A percentile compares a stretch with the other conserved stretches of the same genome.
These are phyloP conservation scores for Lucilia cuprina DNA, from an alignment of 1,140 invertebrate species.

Conservation along the genomic window DNA sequence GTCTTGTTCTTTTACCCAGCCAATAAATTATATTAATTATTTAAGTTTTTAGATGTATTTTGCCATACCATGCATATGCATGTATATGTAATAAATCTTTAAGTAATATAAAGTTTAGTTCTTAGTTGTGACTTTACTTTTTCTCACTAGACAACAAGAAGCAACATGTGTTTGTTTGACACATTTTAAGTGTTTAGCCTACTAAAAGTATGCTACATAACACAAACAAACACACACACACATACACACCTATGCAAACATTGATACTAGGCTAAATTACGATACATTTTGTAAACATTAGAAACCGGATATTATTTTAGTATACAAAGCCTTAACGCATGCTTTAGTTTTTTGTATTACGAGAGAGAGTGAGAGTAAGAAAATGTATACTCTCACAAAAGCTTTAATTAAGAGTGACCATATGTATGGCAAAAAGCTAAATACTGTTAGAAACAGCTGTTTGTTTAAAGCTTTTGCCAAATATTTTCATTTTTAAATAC, in stretches of 20 bases:
- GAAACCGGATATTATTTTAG: slow-evolving; percentile 13
- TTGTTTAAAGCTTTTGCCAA: neutral
- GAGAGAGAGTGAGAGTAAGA: neutral
- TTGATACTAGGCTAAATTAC: neutral
- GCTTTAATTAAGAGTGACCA: neutral
- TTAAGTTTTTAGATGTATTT: no score
- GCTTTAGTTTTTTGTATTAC: neutral
- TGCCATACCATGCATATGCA: no score
- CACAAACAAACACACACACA: neutral
- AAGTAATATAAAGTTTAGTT: no score
- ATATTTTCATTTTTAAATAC: slow-evolving; percentile 21
- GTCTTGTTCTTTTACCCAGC: neutral
- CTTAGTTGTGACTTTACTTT: no score
- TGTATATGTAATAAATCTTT: no score
- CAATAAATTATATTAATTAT: neutral
- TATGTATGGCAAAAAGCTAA: neutral
- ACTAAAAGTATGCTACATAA: neutral
- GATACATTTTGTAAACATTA: neutral
- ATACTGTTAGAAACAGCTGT: neutral
- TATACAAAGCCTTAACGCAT: slow-evolving; percentile 19
- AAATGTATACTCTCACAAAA: neutral
- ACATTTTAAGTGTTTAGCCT: neutral
- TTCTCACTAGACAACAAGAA: neutral
- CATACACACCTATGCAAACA: neutral
- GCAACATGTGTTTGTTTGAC: slow-evolving; percentile 1